These are phyloP conservation scores for Sarcophilus harrisii DNA, from an alignment of 2,797 vertebrate genomes.

Conservation along the genomic window DNA sequence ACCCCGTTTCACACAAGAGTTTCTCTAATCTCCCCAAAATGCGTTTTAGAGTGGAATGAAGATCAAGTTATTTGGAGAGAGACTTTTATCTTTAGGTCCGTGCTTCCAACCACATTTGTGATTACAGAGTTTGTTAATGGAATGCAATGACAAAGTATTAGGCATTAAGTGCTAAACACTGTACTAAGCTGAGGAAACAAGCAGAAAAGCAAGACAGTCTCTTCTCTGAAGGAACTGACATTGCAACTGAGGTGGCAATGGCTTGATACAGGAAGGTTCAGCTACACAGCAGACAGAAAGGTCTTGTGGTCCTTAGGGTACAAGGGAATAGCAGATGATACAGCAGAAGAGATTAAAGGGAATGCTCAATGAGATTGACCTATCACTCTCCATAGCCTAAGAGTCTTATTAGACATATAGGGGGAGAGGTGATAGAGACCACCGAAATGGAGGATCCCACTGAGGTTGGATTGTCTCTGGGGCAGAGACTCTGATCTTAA, in stretches of 20 bases:
- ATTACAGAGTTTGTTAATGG: neutral
- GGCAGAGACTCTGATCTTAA: neutral
- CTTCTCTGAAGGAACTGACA: neutral
- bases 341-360: neutral
- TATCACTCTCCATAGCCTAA: neutral
- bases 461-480: neutral
- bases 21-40: neutral
- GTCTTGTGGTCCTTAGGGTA: neutral
- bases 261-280: neutral
- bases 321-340: neutral
- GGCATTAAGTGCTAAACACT: neutral
- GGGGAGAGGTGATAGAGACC: neutral
- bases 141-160: neutral
- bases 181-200: neutral
- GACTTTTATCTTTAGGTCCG: neutral
- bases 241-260: neutral
- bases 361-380: neutral
- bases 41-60: neutral
- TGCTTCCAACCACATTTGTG: neutral
- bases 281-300: neutral
- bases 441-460: neutral
- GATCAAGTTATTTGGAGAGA: neutral
- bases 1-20: neutral
- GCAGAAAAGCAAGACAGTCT: neutral
- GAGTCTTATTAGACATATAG: neutral